Evolutionary conservation across 2,797 vertebrate genomes (phyloP).

Genomic region (Anomalospiza imberbis): DNA sequence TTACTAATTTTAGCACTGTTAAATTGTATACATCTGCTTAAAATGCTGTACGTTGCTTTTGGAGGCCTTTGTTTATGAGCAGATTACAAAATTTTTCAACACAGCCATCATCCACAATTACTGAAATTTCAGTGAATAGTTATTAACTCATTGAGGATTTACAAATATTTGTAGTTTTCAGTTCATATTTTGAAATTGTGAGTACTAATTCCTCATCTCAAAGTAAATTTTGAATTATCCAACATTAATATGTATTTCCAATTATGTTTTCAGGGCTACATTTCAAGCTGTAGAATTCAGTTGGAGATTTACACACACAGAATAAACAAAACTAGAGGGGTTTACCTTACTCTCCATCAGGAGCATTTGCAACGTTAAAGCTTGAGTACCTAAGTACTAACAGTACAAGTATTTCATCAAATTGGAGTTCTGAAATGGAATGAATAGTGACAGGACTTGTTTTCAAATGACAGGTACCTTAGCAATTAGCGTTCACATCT

Average conservation of each 20-base stretch:
- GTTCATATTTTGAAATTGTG: not conserved
- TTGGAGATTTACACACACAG: not conserved
- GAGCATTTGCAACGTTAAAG: not conserved
- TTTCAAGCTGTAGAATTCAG: not conserved
- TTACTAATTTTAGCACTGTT: not conserved
- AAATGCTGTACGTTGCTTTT: not conserved
- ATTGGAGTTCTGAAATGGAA: not conserved
- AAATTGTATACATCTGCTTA: constrained; percentile 12
- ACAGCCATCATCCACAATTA: constrained; percentile 7
- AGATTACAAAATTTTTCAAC: not conserved
- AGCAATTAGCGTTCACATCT: not conserved
- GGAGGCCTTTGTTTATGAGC: constrained; percentile 14
- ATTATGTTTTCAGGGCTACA: not conserved
- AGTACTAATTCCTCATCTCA: not conserved
- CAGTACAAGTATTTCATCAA: not conserved
- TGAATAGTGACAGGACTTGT: not conserved
- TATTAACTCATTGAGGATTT: constrained; percentile 2
- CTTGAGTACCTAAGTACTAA: not conserved
- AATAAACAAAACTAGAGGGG: not conserved
- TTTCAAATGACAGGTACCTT: not conserved
- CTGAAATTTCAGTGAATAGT: constrained; percentile 28
- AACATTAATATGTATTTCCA: not conserved
- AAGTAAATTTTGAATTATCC: not conserved
- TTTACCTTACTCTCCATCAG: not conserved
- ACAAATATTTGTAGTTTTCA: constrained; percentile 31